phyloP scores from a whole-genome alignment of 2,888 invertebrate species.

The Vandiemenella viatica region DNA sequence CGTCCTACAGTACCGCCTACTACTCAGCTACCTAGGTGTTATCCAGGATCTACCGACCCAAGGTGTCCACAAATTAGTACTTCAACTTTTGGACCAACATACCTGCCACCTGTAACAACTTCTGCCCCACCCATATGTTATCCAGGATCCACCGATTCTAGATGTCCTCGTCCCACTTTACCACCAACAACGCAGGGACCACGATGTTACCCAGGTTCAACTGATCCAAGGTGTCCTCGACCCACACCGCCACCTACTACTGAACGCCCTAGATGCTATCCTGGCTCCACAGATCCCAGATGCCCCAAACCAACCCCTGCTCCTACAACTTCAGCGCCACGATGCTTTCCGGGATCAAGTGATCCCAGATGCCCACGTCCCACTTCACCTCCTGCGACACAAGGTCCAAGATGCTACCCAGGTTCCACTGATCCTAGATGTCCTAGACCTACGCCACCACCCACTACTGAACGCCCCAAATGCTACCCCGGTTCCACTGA shows the following conservation, averaged over 20 bases:
- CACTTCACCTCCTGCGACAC: background rate
- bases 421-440: slow-evolving; percentile 10
- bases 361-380: slow-evolving; percentile 19
- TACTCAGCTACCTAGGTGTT: slow-evolving; percentile 20
- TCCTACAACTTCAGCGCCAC: slow-evolving; percentile 4
- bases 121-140: no score
- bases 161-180: slow-evolving; percentile 14
- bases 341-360: background rate
- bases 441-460: slow-evolving; percentile 11
- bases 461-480: background rate
- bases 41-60: slow-evolving; percentile 23
- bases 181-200: slow-evolving; percentile 18
- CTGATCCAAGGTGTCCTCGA: slow-evolving; percentile 23
- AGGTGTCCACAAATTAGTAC: slow-evolving; percentile 20
- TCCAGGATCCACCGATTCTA: no score
- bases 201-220: slow-evolving; percentile 25
- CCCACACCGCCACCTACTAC: slow-evolving; percentile 16
- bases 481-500: slow-evolving; percentile 2
- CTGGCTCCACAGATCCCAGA: slow-evolving; percentile 19
- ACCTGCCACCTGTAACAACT: no score
- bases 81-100: no score
- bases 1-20: slow-evolving; percentile 24
- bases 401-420: background rate
- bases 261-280: slow-evolving; percentile 20
- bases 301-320: slow-evolving; percentile 9